Percentiles rank a stretch among this genome's conserved stretches.
Conservation (phyloP, 1,140 invertebrate genomes). For the Heterodera schachtii region DNA sequence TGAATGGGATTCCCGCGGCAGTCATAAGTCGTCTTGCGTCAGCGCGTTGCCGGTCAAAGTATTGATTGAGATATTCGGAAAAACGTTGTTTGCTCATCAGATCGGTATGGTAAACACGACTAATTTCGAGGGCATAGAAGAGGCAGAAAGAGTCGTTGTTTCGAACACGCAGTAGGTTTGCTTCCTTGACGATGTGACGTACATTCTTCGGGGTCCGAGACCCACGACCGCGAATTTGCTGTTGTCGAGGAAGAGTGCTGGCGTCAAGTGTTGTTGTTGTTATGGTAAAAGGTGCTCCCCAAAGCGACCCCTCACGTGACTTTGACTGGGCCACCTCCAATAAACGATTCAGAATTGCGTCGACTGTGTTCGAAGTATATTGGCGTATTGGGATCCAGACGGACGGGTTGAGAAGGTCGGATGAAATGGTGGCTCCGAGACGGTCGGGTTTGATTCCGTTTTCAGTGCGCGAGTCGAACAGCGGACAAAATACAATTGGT, state of each 20-base stretch:
- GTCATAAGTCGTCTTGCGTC: background rate
- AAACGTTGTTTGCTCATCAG: background rate
- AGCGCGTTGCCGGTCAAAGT: background rate
- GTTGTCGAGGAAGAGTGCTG: background rate
- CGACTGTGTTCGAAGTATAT: background rate
- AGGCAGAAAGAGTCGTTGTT: background rate
- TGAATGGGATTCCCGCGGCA: background rate
- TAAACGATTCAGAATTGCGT: background rate
- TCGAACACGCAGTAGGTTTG: background rate
- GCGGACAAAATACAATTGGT: background rate
- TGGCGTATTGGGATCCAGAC: background rate
- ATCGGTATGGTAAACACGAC: background rate
- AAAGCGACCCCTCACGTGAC: background rate
- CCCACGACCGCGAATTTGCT: background rate
- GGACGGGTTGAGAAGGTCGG: background rate
- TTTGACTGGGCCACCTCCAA: background rate
- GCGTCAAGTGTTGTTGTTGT: background rate
- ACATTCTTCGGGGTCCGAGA: background rate
- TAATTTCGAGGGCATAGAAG: background rate
- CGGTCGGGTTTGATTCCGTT: background rate
- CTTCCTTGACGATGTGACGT: background rate
- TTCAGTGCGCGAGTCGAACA: background rate
- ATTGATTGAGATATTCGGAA: background rate
- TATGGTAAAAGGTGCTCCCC: background rate
- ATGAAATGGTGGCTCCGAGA: background rate